phyloP scores from a whole-genome alignment of 1,140 invertebrate genomes.

The Drosophila tropicalis region DNA sequence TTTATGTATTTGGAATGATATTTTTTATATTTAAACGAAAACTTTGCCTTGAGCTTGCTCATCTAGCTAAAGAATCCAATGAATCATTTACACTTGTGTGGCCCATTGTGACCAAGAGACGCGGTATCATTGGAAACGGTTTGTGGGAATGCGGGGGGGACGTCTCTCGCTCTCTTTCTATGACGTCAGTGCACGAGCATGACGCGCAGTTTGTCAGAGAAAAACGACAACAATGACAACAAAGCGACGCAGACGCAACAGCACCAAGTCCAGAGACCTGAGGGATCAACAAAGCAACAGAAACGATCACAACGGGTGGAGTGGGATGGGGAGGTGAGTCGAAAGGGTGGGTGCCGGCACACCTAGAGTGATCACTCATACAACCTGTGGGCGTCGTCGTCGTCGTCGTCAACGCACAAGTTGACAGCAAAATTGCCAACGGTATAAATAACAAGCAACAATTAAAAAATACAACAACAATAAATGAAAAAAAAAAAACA shows the following conservation, averaged over 20 bases:
- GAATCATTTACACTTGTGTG: constrained; percentile 12
- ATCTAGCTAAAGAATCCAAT: constrained; percentile 13
- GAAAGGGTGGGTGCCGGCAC: background rate
- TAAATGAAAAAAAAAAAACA: constrained; percentile 63
- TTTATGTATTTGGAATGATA: too few relatives aligned
- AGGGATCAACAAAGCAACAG: constrained; percentile 6
- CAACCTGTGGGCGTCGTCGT: constrained; percentile 31
- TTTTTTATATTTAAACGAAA: too few relatives aligned
- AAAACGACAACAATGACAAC: background rate
- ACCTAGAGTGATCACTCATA: constrained; percentile 48
- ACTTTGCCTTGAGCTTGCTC: too few relatives aligned
- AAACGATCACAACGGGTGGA: background rate
- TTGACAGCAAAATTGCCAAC: constrained; percentile 47
- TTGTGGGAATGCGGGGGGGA: background rate
- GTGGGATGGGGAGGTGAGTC: constrained; percentile 6
- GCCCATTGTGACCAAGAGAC: constrained; percentile 25
- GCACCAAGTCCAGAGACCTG: constrained; percentile 19
- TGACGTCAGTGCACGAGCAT: constrained; percentile 46
- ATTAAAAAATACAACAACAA: constrained; percentile 67
- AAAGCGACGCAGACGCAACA: constrained; percentile 55
- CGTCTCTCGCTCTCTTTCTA: constrained; percentile 4
- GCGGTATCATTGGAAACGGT: background rate
- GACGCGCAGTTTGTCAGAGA: constrained; percentile 20
- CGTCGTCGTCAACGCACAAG: constrained; percentile 40
- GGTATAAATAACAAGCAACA: constrained; percentile 63